Base-by-base conservation (phyloP, 2,113 vertebrate genomes). In the Syngnathus typhle region DNA sequence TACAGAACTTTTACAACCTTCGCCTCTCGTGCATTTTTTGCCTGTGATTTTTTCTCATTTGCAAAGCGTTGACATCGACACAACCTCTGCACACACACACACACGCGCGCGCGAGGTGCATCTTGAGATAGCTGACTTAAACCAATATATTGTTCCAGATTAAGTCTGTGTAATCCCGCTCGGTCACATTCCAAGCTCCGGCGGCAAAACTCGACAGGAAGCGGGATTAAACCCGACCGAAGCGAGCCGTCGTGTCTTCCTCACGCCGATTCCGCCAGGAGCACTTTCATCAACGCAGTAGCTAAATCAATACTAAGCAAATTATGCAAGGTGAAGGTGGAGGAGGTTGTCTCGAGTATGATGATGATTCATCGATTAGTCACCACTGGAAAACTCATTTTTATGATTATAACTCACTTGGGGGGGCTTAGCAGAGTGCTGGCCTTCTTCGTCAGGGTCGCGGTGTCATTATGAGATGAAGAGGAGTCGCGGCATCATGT, bases 81-180 rank as follows among this genome's bases (percentile, higher is more conserved):
- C 27, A 41, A 12, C 68, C 38, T 60, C 23, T 23, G 36, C 54
- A 79, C 65, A 64, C 59, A 73, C n/a, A 55, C 41, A 32, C 27
- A 32, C 27, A 75, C 52, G 69, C 56, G 61, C 76, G n/a, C 1
- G 67, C 67, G 68, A 67, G 38, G 23, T 77, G 21, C 79, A 73
- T 76, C 72, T 32, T 75, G 72, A 78, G 80, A 72, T 77, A 76
- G 65, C 69, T 78, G 73, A 83, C 73, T 32, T 82, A 82, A 88
- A 62, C 76, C 84, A 88, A 86, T 88, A 85, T 85, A 77, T 79
- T 84, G 82, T 89, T 83, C 85, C 70, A 79, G 84, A 89, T 88
- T 87, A 87, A 73, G 83, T 70, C 64, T 2, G 52, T 60, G 67
- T 89, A 89, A 88, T 86, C 81, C 77, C 72, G 63, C 56, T 73